These are phyloP conservation scores for Pao palembangensis DNA, from an alignment of 2,113 vertebrate genomes.

Conservation along the genomic window DNA sequence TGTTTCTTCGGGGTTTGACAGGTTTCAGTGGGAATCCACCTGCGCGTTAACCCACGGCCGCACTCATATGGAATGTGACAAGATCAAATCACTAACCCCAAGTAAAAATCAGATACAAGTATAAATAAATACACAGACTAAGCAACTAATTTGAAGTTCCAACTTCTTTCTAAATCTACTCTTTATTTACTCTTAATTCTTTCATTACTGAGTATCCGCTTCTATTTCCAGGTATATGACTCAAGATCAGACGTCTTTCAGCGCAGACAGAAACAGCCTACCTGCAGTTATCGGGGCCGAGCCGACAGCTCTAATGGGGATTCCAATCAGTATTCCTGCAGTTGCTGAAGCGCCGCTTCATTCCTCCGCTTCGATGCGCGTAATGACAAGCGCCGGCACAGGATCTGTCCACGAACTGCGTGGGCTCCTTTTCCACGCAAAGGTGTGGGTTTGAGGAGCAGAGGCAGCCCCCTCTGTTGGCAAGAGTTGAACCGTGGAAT, in stretches of 20 bases:
- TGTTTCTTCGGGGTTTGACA: not conserved
- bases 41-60: not conserved
- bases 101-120: not conserved
- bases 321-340: slow-evolving; percentile 2
- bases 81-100: no score
- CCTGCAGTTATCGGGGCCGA: slow-evolving; percentile 22
- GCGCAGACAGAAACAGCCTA: slow-evolving; percentile 8
- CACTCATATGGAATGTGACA: no score
- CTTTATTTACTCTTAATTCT: no score
- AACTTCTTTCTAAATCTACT: not conserved
- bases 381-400: slow-evolving; percentile 1
- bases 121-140: no score
- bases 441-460: not conserved
- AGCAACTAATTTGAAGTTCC: slow-evolving; percentile 11
- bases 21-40: not conserved
- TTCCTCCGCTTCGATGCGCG: slow-evolving; percentile 32
- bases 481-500: not conserved
- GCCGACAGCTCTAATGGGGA: not conserved
- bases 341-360: slow-evolving; percentile 13
- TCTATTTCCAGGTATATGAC: not conserved
- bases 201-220: not conserved
- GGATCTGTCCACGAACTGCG: not conserved
- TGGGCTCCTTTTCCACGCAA: not conserved
- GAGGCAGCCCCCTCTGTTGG: not conserved
- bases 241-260: not conserved